phyloP scores from a whole-genome alignment of 2,113 vertebrate genomes.

The Saguinus midas region DNA sequence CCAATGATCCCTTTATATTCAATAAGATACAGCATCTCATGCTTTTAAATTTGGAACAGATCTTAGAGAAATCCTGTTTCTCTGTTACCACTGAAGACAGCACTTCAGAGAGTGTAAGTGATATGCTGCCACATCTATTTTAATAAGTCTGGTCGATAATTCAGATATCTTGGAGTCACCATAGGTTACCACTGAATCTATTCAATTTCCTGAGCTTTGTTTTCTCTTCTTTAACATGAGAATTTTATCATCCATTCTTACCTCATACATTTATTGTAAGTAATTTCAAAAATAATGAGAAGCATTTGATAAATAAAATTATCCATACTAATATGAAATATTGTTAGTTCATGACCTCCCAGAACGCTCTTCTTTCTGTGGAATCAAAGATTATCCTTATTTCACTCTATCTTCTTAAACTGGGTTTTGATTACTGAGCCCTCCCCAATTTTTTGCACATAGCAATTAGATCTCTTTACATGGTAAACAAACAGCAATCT shows the following conservation, averaged over 20 bases:
- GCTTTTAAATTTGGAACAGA: background rate
- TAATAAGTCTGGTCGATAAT: background rate
- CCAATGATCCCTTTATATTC: background rate
- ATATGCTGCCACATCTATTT: background rate
- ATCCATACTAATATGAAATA: background rate
- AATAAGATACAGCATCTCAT: background rate
- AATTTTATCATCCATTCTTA: background rate
- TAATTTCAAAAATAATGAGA: background rate
- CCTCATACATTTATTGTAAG: background rate
- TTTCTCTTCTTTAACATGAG: background rate
- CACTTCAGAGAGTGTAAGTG: background rate
- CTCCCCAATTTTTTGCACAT: background rate
- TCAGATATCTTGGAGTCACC: background rate
- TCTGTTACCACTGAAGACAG: background rate
- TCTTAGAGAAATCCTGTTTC: background rate
- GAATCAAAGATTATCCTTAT: background rate
- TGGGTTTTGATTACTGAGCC: background rate
- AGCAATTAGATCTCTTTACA: background rate
- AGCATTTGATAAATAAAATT: background rate
- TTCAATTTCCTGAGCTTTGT: background rate
- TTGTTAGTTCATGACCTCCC: background rate
- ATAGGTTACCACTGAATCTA: background rate
- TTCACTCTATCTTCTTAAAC: background rate
- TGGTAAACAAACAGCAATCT: background rate
- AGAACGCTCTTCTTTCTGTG: background rate